Evolutionary conservation across 1,140 invertebrate species (phyloP).

Genomic region (Ceratitis capitata): DNA sequence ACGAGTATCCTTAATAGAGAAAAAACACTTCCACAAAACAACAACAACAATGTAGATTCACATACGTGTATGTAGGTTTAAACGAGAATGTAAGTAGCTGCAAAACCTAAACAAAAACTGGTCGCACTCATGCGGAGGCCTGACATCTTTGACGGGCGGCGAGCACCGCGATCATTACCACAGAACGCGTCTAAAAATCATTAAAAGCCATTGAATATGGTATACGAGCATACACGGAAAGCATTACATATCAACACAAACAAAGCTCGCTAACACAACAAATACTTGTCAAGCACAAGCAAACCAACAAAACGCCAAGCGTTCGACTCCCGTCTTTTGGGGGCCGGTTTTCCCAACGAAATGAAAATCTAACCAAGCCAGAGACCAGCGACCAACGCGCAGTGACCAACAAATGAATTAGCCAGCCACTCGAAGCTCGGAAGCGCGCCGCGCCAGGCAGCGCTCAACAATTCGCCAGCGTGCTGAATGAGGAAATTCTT

Average conservation of each 20-base stretch:
- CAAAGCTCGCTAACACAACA: background rate
- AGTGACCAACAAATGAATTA: background rate
- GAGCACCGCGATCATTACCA: conserved; percentile 13
- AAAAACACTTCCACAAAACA: background rate
- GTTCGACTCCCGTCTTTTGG: background rate
- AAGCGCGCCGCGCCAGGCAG: background rate
- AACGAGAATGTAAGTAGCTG: background rate
- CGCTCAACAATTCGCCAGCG: background rate
- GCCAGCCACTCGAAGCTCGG: background rate
- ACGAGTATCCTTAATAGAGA: conserved; percentile 4
- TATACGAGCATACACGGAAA: background rate
- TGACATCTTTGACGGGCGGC: background rate
- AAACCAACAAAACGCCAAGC: no score
- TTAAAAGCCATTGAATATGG: conserved; percentile 18
- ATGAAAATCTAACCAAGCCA: background rate
- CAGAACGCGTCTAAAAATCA: conserved; percentile 1
- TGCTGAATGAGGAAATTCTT: conserved; percentile 4
- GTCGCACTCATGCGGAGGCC: background rate
- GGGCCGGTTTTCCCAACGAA: background rate
- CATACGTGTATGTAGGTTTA: background rate
- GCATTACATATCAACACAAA: background rate
- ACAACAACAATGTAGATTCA: background rate
- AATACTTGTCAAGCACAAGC: background rate
- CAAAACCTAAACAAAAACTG: background rate
- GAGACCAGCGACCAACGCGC: background rate